A percentile compares a stretch with the other conserved stretches of the same genome.
These are phyloP conservation scores for Puffinus mauretanicus DNA, from an alignment of 2,113 vertebrate species.

Conservation along the genomic window DNA sequence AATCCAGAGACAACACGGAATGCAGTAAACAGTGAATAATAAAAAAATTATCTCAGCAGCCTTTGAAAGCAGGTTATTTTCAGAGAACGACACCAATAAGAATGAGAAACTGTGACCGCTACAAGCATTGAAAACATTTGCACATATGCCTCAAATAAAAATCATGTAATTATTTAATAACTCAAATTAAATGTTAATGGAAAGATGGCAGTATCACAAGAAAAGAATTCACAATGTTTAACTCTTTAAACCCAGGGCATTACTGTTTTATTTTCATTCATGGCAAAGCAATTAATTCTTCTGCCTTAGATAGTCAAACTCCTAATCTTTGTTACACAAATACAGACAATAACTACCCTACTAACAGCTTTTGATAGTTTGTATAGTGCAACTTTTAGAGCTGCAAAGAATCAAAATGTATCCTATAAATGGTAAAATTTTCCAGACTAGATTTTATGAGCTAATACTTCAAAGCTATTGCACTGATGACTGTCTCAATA, in stretches of 20 bases:
- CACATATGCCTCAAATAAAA: constrained; percentile 47
- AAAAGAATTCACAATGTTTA: background rate
- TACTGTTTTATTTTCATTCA: background rate
- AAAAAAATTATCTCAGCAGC: background rate
- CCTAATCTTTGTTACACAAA: background rate
- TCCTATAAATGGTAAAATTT: constrained; percentile 13
- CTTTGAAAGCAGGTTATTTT: constrained; percentile 50
- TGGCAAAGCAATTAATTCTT: background rate
- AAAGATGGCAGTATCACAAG: background rate
- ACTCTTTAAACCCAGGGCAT: background rate
- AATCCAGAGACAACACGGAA: constrained; percentile 17
- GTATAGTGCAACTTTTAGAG: background rate
- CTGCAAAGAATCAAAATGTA: background rate
- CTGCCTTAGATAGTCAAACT: background rate
- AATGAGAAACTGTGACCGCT: background rate
- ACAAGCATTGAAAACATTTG: constrained; percentile 2
- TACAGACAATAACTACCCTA: background rate
- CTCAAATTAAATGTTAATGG: background rate
- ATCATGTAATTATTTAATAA: constrained; percentile 4
- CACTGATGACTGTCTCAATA: background rate
- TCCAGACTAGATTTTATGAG: background rate
- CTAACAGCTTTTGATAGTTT: background rate
- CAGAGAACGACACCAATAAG: background rate
- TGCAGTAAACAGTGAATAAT: constrained; percentile 35
- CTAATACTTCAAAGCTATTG: background rate